Conservation (phyloP, 1,140 invertebrate genomes). For the Drosophila ogumai region DNA sequence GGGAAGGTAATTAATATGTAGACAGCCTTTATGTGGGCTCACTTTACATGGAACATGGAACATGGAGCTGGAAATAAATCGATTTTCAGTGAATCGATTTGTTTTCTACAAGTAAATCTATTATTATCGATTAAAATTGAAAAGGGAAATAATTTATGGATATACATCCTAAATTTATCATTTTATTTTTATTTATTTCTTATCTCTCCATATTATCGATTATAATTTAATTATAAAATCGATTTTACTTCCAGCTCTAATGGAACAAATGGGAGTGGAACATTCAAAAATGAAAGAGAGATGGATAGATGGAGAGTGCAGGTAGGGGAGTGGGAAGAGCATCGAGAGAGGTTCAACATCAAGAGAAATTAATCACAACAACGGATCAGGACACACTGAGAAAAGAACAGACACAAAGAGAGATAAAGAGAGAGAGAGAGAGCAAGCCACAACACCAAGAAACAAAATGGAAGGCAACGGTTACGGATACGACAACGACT, state of each 20-base stretch:
- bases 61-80: too few relatives aligned
- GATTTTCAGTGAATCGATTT: too few relatives aligned
- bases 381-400: conserved; percentile 14
- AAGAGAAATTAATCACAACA: conserved; percentile 11
- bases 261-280: conserved; percentile 24
- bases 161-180: too few relatives aligned
- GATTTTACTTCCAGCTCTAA: neutral
- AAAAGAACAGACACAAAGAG: conserved; percentile 3
- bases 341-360: conserved; percentile 5
- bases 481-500: neutral
- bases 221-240: too few relatives aligned
- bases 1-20: neutral
- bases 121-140: too few relatives aligned
- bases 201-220: too few relatives aligned
- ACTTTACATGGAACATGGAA: neutral
- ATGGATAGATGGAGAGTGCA: conserved; percentile 11
- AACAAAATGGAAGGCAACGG: neutral
- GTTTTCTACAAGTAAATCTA: too few relatives aligned
- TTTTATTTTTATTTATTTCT: too few relatives aligned
- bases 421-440: neutral
- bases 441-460: conserved; percentile 28
- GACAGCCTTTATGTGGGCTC: neutral
- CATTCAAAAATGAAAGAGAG: conserved; percentile 21
- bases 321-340: neutral
- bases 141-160: too few relatives aligned